These are phyloP conservation scores for Acanthurus lineatus DNA, from an alignment of 2,797 vertebrate species.

Conservation along the genomic window DNA sequence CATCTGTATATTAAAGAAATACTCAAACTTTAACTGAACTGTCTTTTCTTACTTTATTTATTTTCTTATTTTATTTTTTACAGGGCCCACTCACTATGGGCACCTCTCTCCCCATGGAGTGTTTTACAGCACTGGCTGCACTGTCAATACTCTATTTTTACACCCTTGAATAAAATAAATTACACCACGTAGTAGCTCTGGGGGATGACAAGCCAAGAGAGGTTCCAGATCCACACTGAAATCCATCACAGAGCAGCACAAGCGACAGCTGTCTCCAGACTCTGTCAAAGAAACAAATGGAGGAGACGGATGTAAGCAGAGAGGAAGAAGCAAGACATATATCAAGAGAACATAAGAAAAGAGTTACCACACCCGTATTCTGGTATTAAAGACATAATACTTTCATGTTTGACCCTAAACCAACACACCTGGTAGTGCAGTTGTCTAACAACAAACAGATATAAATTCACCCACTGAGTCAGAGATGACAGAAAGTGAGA, in stretches of 20 bases:
- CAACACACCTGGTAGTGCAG: neutral
- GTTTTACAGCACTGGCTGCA: too few relatives aligned
- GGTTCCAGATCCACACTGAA: constrained; percentile 18
- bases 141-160: too few relatives aligned
- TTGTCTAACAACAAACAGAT: neutral
- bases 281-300: constrained; percentile 14
- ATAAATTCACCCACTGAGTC: constrained; percentile 26
- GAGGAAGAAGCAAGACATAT: neutral
- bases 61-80: too few relatives aligned
- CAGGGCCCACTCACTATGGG: too few relatives aligned
- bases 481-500: constrained; percentile 16
- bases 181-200: neutral
- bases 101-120: too few relatives aligned
- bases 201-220: neutral
- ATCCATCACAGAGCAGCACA: constrained; percentile 36
- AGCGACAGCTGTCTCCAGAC: constrained; percentile 32
- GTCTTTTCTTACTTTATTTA: too few relatives aligned
- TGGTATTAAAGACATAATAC: neutral
- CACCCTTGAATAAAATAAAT: neutral
- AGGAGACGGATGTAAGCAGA: constrained; percentile 25
- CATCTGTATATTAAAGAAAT: too few relatives aligned
- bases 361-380: neutral
- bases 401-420: neutral
- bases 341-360: neutral
- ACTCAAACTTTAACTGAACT: too few relatives aligned